Evolutionary conservation across 2,888 invertebrate species (phyloP).

Genomic region (Ganaspis brasiliensis): DNA sequence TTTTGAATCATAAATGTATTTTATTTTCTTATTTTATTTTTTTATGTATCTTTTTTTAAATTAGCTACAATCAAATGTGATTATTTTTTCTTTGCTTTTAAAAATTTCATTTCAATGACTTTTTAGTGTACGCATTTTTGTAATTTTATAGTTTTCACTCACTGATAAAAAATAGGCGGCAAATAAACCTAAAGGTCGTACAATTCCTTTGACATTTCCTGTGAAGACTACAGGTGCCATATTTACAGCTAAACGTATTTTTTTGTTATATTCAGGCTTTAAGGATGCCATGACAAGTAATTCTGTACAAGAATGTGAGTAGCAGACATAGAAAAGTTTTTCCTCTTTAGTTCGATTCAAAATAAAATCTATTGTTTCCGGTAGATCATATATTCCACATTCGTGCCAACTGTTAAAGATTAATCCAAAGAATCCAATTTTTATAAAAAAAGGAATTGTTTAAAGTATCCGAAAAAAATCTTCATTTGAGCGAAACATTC

Average conservation of each 20-base stretch:
- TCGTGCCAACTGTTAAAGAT: neutral
- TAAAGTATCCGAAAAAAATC: too few species aligned
- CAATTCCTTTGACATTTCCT: neutral
- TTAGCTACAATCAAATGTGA: too few species aligned
- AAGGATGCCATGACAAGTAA: neutral
- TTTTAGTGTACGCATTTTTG: too few species aligned
- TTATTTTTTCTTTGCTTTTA: too few species aligned
- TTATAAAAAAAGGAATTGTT: too few species aligned
- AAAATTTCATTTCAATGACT: too few species aligned
- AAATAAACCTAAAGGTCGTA: neutral
- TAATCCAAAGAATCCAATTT: too few species aligned
- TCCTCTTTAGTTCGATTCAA: neutral
- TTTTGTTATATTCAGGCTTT: neutral
- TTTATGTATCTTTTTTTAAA: too few species aligned
- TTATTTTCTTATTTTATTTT: too few species aligned
- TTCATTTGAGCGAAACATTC: too few species aligned
- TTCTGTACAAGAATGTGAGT: neutral
- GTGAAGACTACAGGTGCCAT: neutral
- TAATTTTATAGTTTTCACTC: neutral
- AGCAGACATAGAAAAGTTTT: neutral
- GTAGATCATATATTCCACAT: neutral
- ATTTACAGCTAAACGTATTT: neutral
- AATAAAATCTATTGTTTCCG: slow-evolving; percentile 1
- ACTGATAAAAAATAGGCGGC: neutral
- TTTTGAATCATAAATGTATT: too few species aligned